These are phyloP conservation scores for Bombus balteatus DNA, from an alignment of 1,140 invertebrate genomes.

Conservation along the genomic window DNA sequence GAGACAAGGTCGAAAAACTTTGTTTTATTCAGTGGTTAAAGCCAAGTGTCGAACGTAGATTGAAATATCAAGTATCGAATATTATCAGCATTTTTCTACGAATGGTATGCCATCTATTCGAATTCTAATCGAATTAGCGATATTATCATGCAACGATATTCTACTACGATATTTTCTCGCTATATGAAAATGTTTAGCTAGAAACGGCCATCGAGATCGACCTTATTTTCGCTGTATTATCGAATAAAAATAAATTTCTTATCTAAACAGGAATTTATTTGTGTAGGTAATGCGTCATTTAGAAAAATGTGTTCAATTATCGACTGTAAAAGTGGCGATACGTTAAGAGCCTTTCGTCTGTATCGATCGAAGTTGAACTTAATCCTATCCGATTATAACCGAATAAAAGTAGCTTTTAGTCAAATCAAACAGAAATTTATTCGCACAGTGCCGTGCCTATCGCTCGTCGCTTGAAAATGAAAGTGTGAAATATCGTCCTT, in stretches of 20 bases:
- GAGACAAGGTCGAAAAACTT: not conserved
- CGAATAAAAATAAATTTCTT: not conserved
- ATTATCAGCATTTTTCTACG: not conserved
- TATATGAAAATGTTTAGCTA: no score
- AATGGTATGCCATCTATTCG: not conserved
- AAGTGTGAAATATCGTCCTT: no score
- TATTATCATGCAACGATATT: no score
- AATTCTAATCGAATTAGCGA: no score
- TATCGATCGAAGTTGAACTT: not conserved
- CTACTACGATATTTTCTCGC: no score
- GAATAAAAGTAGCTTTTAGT: not conserved
- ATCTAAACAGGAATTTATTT: not conserved
- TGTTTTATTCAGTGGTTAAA: not conserved
- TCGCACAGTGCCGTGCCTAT: not conserved
- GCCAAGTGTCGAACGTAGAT: not conserved
- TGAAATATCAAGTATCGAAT: no score
- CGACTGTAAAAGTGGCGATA: not conserved
- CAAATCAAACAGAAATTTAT: not conserved
- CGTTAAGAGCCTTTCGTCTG: not conserved
- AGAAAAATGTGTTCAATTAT: no score
- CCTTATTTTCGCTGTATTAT: not conserved
- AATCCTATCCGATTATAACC: not conserved
- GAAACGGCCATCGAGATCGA: not conserved
- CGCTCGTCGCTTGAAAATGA: no score
- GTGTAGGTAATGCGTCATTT: no score